Evolutionary conservation across 2,797 vertebrate species (phyloP).

Genomic region (Alectoris magna): DNA sequence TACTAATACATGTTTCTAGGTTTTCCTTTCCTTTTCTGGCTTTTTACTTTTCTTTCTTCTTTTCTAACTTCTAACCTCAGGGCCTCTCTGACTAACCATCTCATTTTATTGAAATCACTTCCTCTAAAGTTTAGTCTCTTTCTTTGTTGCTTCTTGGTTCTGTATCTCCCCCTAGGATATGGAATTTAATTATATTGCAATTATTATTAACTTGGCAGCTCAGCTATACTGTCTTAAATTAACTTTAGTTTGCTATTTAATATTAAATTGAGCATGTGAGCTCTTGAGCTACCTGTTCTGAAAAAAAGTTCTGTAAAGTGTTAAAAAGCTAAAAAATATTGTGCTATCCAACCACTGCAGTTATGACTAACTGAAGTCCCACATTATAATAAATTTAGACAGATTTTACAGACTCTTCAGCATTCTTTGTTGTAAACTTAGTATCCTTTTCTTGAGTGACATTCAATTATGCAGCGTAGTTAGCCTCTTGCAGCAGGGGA

Average conservation of each 20-base stretch:
- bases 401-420: not conserved
- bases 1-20: not conserved
- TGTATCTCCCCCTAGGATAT: not conserved
- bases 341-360: not conserved
- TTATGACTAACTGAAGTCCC: not conserved
- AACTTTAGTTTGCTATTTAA: not conserved
- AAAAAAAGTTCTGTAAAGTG: not conserved
- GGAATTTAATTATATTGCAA: slow-evolving; percentile 32
- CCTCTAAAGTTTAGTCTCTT: not conserved
- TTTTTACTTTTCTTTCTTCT: not conserved
- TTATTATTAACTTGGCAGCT: slow-evolving; percentile 3
- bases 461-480: not conserved
- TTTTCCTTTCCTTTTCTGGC: not conserved
- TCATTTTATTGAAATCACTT: slow-evolving; percentile 6
- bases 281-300: not conserved
- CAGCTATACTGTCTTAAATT: not conserved
- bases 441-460: not conserved
- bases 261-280: not conserved
- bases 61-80: not conserved
- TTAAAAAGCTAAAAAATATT: not conserved
- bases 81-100: not conserved
- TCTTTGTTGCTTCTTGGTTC: slow-evolving; percentile 5
- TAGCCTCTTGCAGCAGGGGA: not conserved
- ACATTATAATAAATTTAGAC: not conserved
- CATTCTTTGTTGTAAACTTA: not conserved